Evolutionary conservation across 2,113 vertebrate genomes (phyloP).

Genomic region (Cynopterus brachyotis): DNA sequence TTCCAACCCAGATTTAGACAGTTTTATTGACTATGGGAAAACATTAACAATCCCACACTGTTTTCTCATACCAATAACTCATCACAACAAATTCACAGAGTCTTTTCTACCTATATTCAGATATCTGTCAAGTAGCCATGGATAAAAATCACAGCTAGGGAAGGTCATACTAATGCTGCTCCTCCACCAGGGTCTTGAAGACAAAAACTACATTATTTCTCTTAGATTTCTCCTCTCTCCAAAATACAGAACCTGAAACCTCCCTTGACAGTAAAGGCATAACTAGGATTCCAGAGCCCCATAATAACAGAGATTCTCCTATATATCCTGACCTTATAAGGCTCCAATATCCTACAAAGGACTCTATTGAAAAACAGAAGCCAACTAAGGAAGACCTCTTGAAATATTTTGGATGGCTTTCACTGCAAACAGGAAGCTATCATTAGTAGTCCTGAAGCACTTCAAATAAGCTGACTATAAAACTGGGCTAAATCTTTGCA

Average conservation of each 20-base stretch:
- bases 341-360: not conserved
- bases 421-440: constrained; percentile 33
- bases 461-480: not conserved
- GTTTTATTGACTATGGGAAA: not conserved
- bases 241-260: constrained; percentile 6
- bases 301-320: not conserved
- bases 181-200: not conserved
- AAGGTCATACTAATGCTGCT: not conserved
- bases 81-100: not conserved
- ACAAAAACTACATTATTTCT: not conserved
- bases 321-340: not conserved
- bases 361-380: not conserved
- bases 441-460: not conserved
- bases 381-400: not conserved
- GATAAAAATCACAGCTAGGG: not conserved
- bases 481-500: not conserved
- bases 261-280: constrained; percentile 10
- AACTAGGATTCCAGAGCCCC: not conserved
- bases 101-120: not conserved
- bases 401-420: not conserved
- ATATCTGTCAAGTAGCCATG: not conserved
- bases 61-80: not conserved
- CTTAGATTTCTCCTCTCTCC: not conserved
- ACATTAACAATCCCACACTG: not conserved
- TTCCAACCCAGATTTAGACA: not conserved